Evolutionary conservation across 2,113 vertebrate species (phyloP).

Genomic region (Myiopsitta monachus): DNA sequence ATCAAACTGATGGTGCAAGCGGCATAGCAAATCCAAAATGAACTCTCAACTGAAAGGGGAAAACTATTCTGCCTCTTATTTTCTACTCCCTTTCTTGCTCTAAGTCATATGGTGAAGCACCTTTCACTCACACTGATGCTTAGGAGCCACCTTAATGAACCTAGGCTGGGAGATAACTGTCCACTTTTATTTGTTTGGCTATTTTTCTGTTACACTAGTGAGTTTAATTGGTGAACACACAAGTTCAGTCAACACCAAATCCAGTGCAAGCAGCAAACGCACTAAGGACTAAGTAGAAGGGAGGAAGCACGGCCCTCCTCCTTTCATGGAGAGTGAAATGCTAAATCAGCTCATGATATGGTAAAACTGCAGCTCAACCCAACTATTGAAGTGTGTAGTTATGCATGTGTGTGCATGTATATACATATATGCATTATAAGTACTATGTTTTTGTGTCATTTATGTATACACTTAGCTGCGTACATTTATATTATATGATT

Average conservation of each 20-base stretch:
- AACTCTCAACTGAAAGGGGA: neutral
- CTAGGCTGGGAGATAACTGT: neutral
- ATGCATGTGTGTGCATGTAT: no score
- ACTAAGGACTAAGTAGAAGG: neutral
- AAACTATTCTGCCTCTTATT: neutral
- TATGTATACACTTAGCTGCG: neutral
- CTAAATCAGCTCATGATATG: neutral
- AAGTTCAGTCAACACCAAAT: neutral
- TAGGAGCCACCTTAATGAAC: neutral
- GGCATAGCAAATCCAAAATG: neutral
- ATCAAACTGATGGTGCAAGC: neutral
- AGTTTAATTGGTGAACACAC: neutral
- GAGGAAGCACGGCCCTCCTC: neutral
- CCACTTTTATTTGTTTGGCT: neutral
- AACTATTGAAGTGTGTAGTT: neutral
- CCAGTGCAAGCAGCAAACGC: neutral
- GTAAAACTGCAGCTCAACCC: neutral
- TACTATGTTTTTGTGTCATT: no score
- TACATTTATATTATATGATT: neutral
- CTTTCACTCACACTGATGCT: neutral
- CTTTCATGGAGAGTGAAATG: neutral
- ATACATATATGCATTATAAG: neutral
- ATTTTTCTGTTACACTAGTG: neutral
- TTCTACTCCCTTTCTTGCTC: neutral
- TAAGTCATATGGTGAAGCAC: neutral